A percentile compares a stretch with the other conserved stretches of the same genome.
Evolutionary conservation across 64 coral and sea anemone genomes (phyloP).

Genomic region (Acropora tenuis): DNA sequence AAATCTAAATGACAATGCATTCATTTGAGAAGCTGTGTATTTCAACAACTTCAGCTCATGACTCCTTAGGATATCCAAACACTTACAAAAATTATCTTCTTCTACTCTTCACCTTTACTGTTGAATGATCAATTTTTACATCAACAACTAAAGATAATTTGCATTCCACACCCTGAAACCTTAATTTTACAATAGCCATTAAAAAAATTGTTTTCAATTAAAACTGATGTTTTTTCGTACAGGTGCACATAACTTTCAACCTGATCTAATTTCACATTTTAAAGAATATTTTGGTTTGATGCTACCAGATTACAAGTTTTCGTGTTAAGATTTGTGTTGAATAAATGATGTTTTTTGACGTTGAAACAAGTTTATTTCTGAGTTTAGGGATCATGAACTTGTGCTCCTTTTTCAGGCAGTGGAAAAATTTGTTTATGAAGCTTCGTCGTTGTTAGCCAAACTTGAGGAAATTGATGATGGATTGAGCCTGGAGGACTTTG

Average conservation of each 20-base stretch:
- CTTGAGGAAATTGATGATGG: slow-evolving; percentile 98
- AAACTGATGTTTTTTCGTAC: background rate
- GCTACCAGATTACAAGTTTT: background rate
- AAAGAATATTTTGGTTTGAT: background rate
- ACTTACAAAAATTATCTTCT: no score
- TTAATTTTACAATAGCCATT: background rate
- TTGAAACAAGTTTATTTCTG: background rate
- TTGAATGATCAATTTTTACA: no score
- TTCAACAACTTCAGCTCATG: no score
- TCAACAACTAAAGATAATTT: no score
- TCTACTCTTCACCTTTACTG: no score
- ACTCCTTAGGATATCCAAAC: no score
- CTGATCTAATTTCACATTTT: background rate
- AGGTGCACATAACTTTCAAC: slow-evolving; percentile 27
- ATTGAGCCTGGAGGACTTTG: slow-evolving; percentile 77
- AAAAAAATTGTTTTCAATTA: background rate
- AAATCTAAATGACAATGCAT: no score
- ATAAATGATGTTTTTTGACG: background rate
- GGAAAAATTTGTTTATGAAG: slow-evolving; percentile 99
- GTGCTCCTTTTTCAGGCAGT: slow-evolving; percentile 78
- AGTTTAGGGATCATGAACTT: slow-evolving; percentile 19
- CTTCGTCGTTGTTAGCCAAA: slow-evolving; percentile 94
- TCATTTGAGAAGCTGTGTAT: no score
- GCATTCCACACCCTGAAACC: background rate
- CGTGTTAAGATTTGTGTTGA: background rate